These are phyloP conservation scores for Alcedo atthis DNA, from an alignment of 2,797 vertebrate species.

Conservation along the genomic window DNA sequence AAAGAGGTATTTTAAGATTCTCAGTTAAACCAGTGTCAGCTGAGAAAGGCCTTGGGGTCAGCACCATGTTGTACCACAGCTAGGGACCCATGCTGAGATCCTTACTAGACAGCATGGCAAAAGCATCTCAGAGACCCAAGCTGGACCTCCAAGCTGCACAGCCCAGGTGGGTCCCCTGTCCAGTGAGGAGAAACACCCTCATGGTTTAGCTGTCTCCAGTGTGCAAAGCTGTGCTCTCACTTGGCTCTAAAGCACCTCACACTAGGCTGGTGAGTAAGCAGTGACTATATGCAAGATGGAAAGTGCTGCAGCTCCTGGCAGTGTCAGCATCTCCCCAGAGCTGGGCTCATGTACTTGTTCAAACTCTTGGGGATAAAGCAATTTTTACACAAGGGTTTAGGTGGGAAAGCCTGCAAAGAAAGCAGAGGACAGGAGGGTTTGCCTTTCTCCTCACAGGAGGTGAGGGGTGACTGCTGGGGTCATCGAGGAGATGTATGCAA, in stretches of 20 bases:
- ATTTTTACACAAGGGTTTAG: neutral
- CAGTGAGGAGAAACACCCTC: neutral
- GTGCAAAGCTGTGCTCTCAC: neutral
- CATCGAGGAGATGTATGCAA: neutral
- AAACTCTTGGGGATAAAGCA: neutral
- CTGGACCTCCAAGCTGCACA: accelerated
- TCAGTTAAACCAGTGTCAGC: neutral
- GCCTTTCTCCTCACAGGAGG: neutral
- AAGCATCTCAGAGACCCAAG: neutral
- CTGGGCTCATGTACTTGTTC: neutral
- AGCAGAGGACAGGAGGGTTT: neutral
- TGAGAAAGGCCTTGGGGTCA: neutral
- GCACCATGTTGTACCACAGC: neutral
- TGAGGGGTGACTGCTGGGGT: neutral
- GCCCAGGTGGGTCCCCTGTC: neutral
- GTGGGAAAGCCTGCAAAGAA: neutral
- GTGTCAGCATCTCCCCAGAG: neutral
- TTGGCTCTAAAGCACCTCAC: neutral
- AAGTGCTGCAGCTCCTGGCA: neutral
- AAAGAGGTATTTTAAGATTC: neutral
- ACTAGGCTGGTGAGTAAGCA: neutral
- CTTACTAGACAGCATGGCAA: neutral
- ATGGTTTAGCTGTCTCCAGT: neutral
- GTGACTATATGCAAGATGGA: neutral
- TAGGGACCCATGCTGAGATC: neutral